Conservation (phyloP, 1,140 invertebrate genomes). For the Caenorhabditis remanei region DNA sequence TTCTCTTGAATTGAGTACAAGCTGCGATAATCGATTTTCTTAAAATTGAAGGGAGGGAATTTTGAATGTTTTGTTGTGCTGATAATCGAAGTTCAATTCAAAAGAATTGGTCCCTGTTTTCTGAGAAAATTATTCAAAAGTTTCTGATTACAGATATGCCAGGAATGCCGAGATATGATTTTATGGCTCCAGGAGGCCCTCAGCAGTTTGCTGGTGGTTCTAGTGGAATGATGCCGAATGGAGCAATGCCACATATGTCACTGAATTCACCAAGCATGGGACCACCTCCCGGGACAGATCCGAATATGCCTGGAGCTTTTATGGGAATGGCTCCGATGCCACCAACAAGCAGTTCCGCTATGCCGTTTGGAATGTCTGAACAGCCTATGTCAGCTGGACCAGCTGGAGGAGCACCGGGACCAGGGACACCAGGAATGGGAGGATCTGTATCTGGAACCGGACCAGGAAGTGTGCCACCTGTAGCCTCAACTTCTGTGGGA, state of each 20-base stretch:
- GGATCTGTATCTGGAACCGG: background rate
- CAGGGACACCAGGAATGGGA: slow-evolving; percentile 55
- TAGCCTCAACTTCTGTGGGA: background rate
- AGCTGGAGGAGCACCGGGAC: slow-evolving; percentile 70
- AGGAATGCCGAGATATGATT: slow-evolving; percentile 41
- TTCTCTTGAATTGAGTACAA: background rate
- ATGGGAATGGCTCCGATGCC: slow-evolving; percentile 44
- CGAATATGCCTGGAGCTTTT: slow-evolving; percentile 50
- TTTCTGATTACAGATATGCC: slow-evolving; percentile 6
- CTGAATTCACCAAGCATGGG: slow-evolving; percentile 55
- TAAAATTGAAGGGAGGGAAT: too few relatives aligned
- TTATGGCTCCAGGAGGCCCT: slow-evolving; percentile 19
- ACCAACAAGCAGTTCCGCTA: slow-evolving; percentile 36
- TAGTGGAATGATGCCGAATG: slow-evolving; percentile 60
- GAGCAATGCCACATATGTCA: slow-evolving; percentile 52
- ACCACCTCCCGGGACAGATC: background rate
- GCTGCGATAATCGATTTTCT: background rate
- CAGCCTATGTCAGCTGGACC: slow-evolving; percentile 64
- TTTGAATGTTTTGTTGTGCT: too few relatives aligned
- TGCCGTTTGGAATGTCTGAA: slow-evolving; percentile 23
- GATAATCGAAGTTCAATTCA: too few relatives aligned
- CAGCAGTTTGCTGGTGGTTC: slow-evolving; percentile 22
- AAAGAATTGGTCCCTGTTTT: too few relatives aligned
- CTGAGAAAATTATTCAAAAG: background rate
- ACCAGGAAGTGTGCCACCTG: slow-evolving; percentile 26